phyloP scores from a whole-genome alignment of 2,113 vertebrate genomes.

The Podocnemis expansa region DNA sequence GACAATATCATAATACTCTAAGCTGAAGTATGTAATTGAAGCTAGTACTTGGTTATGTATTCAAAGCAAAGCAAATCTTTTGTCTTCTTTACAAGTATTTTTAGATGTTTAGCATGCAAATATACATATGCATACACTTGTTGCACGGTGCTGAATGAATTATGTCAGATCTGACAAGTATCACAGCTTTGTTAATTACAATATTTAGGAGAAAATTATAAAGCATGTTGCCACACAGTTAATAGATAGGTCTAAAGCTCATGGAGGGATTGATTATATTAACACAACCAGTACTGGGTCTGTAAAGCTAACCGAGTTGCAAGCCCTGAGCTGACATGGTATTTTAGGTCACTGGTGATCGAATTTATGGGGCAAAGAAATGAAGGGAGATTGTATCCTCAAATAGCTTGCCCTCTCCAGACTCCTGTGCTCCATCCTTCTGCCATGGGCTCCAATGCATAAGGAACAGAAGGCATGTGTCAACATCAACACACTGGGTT shows the following conservation, averaged over 20 bases:
- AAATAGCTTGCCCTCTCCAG: rapidly evolving
- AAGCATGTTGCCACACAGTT: conserved; percentile 30
- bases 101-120: conserved; percentile 71
- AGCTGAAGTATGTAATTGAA: conserved; percentile 74
- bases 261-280: not conserved
- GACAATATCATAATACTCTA: conserved; percentile 69
- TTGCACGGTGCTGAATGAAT: conserved; percentile 61
- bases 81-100: conserved; percentile 72
- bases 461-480: not conserved
- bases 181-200: conserved; percentile 50
- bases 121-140: conserved; percentile 72
- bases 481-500: not conserved
- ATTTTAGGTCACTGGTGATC: not conserved
- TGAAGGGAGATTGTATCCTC: rapidly evolving
- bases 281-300: not conserved
- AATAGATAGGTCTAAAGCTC: conserved; percentile 16
- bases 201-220: conserved; percentile 40
- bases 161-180: conserved; percentile 53
- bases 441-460: too few relatives aligned
- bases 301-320: not conserved
- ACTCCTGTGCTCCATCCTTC: not conserved
- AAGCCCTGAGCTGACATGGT: not conserved
- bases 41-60: conserved; percentile 53
- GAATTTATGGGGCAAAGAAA: not conserved
- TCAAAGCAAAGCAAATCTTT: conserved; percentile 67